Base-by-base conservation (phyloP, 2,888 invertebrate genomes). In the Urechis unicinctus region DNA sequence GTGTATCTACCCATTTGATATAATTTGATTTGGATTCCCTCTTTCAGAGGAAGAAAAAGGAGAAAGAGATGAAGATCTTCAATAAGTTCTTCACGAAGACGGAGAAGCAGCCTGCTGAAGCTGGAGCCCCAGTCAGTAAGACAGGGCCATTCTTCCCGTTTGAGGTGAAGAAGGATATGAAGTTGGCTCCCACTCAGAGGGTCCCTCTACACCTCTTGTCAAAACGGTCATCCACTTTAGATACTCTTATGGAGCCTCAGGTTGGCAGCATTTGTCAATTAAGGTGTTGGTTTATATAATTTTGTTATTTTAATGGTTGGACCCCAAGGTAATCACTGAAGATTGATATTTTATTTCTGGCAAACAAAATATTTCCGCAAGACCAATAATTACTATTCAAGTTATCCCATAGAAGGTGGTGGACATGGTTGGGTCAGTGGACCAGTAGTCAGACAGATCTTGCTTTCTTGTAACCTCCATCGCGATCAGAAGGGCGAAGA, bases 101-200 rank as follows among this genome's bases (percentile, higher is more conserved):
- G 48, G 65, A 65, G 45, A 56, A 51, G 26, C 46, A 36, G 9
- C 17, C 36, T 6, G 30, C 36, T 22, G 28, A 22, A 9, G 36
- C 42, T 29, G 25, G 17, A n/a, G n/a, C n/a, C n/a, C n/a, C n/a
- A n/a, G n/a, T 13, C n/a, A 36, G 28, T 13, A n/a, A 49, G 30
- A 42, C 24, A 55, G 69, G 72, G 53, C 60, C 66, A 26, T 78
- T 78, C 63, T 71, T 72, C 69, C 76, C 74, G 51, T 79, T 81
- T 62, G 74, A 82, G 74, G 78, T 93, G 2, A 93, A 92, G 79
- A 85, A 84, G 41, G 89, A 91, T 72, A 94, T 95, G 93, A 85
- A 86, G 71, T 71, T 95, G 58, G 93, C 95, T 1, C 91, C 91
- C 0, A 69, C 83, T 2, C 78, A 80, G 21, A 83, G 92, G 61